Conservation (phyloP, 2,113 vertebrate species). For the mouse (Mus musculus) region GRCm39 chr17:75629501-75630000, state of each 20-base stretch:
- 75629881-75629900: conserved; percentile 15
- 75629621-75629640: conserved; percentile 20
- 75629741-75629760: not conserved
- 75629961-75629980: not conserved
- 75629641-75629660: conserved; percentile 55
- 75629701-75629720: conserved; percentile 67
- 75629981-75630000: conserved; percentile 38
- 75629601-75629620: conserved; percentile 47
- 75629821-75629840: conserved; percentile 28
- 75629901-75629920: not conserved
- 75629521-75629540: not conserved
- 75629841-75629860: conserved; percentile 32
- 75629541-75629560: not conserved
- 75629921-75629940: not conserved
- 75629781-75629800: conserved; percentile 46
- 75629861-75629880: conserved; percentile 15
- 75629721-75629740: conserved; percentile 27
- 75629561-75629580: conserved; percentile 44
- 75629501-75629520: not conserved
- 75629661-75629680: conserved; percentile 44
- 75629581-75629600: not conserved
- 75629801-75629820: conserved; percentile 54
- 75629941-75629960: not conserved
- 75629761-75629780: conserved; percentile 49
- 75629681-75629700: conserved; percentile 63